Percentiles rank a stretch among this genome's conserved stretches.
These are phyloP conservation scores for Dorcus parallelipipedus DNA, from an alignment of 2,888 invertebrate species.

Conservation along the genomic window DNA sequence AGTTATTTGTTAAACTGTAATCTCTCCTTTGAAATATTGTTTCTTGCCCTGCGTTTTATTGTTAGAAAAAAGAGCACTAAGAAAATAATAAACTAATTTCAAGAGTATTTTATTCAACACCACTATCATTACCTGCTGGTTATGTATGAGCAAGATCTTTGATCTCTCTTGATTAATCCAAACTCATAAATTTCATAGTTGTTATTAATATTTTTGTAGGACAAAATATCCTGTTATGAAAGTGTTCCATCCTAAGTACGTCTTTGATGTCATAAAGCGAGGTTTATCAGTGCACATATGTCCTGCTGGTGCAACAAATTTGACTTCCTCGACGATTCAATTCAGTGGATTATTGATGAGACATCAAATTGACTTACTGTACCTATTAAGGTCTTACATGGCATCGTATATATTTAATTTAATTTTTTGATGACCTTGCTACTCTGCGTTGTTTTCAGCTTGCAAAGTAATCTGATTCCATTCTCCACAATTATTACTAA, in stretches of 20 bases:
- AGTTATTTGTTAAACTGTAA: too few relatives aligned
- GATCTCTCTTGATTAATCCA: too few relatives aligned
- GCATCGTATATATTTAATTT: constrained; percentile 18
- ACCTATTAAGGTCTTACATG: constrained; percentile 23
- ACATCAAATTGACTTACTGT: constrained; percentile 22
- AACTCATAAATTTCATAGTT: background rate
- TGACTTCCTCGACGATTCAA: background rate
- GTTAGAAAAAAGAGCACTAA: too few relatives aligned
- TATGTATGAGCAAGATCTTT: too few relatives aligned
- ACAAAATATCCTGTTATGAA: constrained; percentile 19
- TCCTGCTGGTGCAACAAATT: background rate
- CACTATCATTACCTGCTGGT: background rate
- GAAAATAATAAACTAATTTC: too few relatives aligned
- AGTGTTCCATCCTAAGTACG: constrained; percentile 5
- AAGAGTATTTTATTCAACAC: too few relatives aligned
- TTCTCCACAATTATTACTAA: constrained; percentile 22
- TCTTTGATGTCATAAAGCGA: constrained; percentile 20
- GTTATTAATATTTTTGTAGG: constrained; percentile 10
- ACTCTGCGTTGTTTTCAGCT: constrained; percentile 15
- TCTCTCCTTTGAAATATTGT: too few relatives aligned
- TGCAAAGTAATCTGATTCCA: constrained; percentile 23
- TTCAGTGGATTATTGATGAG: constrained; percentile 7
- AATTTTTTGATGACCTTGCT: background rate
- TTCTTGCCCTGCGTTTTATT: too few relatives aligned
- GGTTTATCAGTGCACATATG: constrained; percentile 15